phyloP scores from a whole-genome alignment of 2,113 vertebrate species.

The Campylorhamphus procurvoides region DNA sequence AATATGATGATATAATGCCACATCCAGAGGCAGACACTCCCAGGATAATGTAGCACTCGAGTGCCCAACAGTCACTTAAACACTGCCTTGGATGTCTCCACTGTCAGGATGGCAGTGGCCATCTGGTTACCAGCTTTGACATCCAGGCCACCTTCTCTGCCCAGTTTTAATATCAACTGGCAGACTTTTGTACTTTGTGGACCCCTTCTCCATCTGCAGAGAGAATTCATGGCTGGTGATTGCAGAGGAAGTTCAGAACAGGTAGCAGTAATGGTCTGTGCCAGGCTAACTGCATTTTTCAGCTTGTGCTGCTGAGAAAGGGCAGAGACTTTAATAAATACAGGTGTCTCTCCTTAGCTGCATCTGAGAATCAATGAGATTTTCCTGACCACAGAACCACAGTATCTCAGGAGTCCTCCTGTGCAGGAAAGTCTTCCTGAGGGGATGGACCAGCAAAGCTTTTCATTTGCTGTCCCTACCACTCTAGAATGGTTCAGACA shows the following conservation, averaged over 20 bases:
- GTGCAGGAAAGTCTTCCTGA: not conserved
- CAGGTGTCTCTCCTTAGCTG: not conserved
- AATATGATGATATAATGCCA: not conserved
- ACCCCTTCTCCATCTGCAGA: not conserved
- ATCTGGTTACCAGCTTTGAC: not conserved
- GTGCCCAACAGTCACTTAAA: not conserved
- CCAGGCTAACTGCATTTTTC: not conserved
- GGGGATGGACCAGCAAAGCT: not conserved
- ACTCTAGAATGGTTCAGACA: not conserved
- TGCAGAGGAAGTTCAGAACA: not conserved
- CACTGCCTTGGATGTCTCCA: not conserved
- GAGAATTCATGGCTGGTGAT: not conserved
- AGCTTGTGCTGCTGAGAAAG: not conserved
- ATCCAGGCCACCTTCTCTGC: not conserved
- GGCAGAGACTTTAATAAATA: not conserved
- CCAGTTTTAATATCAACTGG: not conserved
- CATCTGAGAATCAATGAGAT: not conserved
- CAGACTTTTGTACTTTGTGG: not conserved
- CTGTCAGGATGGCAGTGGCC: not conserved
- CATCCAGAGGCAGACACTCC: not conserved
- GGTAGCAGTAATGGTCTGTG: not conserved
- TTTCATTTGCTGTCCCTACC: not conserved
- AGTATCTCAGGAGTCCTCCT: not conserved
- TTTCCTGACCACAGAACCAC: not conserved
- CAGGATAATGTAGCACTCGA: accelerated